These are phyloP conservation scores for Varecia variegata DNA, from an alignment of 2,797 vertebrate species.

Conservation along the genomic window DNA sequence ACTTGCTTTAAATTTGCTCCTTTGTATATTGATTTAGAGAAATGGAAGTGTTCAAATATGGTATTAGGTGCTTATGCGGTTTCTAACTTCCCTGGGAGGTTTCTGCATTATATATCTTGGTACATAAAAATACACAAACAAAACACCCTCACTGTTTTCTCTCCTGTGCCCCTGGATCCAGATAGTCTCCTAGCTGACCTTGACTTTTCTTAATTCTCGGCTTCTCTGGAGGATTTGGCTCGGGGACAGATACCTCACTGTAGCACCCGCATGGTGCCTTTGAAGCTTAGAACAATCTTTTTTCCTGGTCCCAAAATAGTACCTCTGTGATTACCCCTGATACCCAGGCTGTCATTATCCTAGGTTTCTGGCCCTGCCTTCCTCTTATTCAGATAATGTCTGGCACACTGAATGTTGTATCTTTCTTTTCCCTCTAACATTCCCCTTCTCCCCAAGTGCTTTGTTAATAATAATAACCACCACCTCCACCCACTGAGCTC, in stretches of 20 bases:
- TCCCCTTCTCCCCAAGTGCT: neutral
- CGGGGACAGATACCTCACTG: neutral
- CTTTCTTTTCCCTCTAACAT: neutral
- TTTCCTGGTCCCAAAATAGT: constrained; percentile 64
- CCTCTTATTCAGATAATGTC: neutral
- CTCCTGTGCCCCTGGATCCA: neutral
- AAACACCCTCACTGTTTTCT: neutral
- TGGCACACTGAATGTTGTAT: neutral
- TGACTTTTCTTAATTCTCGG: constrained; percentile 50
- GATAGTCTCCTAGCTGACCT: constrained; percentile 31
- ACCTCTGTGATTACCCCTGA: constrained; percentile 44
- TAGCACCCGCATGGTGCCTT: constrained; percentile 16
- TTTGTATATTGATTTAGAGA: neutral
- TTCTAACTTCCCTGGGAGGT: neutral
- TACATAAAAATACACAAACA: neutral
- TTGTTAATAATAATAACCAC: constrained; percentile 30
- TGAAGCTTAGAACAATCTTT: constrained; percentile 64
- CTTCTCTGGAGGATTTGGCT: constrained; percentile 50
- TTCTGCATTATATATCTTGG: neutral
- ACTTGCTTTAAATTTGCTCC: neutral
- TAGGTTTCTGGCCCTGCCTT: constrained; percentile 48
- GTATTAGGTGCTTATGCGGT: neutral
- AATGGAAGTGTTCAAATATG: neutral
- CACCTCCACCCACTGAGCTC: neutral
- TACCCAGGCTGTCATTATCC: neutral